Evolutionary conservation across 2,888 invertebrate species (phyloP).

Genomic region (Gisinianus flammeolus): DNA sequence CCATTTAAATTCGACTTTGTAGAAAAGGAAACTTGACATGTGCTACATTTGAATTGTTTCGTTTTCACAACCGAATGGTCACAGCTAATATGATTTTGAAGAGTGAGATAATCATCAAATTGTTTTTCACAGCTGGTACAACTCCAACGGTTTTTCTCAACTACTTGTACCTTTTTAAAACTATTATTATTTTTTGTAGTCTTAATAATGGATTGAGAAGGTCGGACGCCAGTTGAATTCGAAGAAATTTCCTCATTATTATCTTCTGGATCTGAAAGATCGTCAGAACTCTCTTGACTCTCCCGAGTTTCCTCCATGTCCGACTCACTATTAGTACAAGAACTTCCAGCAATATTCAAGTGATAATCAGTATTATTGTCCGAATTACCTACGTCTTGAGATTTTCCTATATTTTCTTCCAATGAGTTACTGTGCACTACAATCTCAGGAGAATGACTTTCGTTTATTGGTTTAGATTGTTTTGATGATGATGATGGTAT

Average conservation of each 20-base stretch:
- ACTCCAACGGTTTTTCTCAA: constrained; percentile 27
- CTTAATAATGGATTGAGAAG: not conserved
- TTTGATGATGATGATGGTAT: too few species aligned
- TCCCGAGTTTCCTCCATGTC: not conserved
- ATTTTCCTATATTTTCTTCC: too few species aligned
- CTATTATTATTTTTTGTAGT: not conserved
- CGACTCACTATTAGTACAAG: too few species aligned
- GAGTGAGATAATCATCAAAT: constrained; percentile 18
- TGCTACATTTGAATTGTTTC: constrained; percentile 17
- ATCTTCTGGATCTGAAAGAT: not conserved
- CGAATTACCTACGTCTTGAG: too few species aligned
- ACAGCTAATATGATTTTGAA: constrained; percentile 18
- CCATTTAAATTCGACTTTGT: constrained; percentile 27
- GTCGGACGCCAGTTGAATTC: not conserved
- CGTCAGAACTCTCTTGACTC: not conserved
- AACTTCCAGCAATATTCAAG: too few species aligned
- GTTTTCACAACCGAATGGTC: not conserved
- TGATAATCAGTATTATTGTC: too few species aligned
- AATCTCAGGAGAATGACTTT: too few species aligned
- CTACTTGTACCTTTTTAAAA: not conserved
- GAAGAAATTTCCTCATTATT: not conserved
- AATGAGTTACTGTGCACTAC: too few species aligned
- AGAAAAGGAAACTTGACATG: constrained; percentile 11
- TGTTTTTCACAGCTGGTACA: constrained; percentile 26
- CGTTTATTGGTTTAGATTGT: too few species aligned